Percentiles rank a stretch among this genome's conserved stretches.
Conservation (phyloP, 2,888 invertebrate species). For the Agonopterix subpropinquella region DNA sequence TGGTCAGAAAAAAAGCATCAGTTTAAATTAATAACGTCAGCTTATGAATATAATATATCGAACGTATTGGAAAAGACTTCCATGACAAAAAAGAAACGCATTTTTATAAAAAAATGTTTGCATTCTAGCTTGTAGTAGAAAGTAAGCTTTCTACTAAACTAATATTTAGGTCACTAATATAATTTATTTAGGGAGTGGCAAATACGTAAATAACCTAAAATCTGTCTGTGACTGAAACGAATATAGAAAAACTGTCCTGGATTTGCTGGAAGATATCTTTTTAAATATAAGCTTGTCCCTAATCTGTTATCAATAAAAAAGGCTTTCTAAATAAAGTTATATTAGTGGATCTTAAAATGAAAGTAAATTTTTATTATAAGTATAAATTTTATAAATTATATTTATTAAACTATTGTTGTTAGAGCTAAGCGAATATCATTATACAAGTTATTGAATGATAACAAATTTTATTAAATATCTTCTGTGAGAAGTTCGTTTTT, state of each 20-base stretch:
- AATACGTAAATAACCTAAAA: no score
- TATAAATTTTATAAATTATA: constrained; percentile 36
- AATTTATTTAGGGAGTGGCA: no score
- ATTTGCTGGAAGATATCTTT: no score
- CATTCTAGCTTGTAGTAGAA: constrained; percentile 7
- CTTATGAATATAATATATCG: background rate
- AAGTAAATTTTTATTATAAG: constrained; percentile 40
- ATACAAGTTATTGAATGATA: constrained; percentile 18
- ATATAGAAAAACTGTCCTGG: no score
- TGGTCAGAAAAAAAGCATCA: no score
- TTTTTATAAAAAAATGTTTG: background rate
- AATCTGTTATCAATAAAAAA: no score
- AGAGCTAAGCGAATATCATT: constrained; percentile 37
- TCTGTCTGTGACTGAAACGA: no score
- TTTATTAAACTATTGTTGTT: constrained; percentile 32
- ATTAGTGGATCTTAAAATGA: constrained; percentile 11
- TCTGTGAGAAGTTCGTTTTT: constrained; percentile 48
- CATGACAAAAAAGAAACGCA: background rate
- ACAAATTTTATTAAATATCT: constrained; percentile 55
- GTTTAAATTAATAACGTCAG: no score
- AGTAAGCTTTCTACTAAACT: background rate
- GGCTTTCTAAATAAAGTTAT: background rate
- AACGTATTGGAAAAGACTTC: background rate
- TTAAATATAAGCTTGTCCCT: no score
- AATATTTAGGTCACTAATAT: no score